Percentiles rank a stretch among this genome's conserved stretches.
Evolutionary conservation across 2,113 vertebrate species (phyloP).

Genomic region (Nanorana parkeri): DNA sequence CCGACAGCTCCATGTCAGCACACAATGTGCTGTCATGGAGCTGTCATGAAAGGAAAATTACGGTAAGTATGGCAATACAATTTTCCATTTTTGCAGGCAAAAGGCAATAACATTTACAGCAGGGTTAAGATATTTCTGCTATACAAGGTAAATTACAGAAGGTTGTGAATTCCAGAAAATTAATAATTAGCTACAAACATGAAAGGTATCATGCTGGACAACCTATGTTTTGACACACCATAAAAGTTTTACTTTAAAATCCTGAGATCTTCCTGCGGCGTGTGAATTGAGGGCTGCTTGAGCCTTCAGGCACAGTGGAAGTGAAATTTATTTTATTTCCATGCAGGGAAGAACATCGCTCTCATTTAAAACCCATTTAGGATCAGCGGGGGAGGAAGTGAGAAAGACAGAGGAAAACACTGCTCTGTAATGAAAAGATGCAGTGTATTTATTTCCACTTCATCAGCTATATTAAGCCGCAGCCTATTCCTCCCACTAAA

Average conservation of each 20-base stretch:
- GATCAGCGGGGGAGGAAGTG: constrained; percentile 57
- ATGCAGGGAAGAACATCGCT: constrained; percentile 57
- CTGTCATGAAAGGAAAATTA: too few species aligned
- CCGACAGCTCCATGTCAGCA: too few species aligned
- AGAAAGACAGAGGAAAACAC: constrained; percentile 54
- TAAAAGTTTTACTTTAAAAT: constrained; percentile 52
- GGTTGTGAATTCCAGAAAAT: background rate
- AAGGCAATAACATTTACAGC: too few species aligned
- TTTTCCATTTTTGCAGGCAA: too few species aligned
- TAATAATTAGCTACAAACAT: constrained; percentile 31
- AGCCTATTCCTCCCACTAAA: constrained; percentile 24
- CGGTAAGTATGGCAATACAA: too few species aligned
- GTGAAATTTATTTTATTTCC: constrained; percentile 58
- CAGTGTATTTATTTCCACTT: constrained; percentile 57
- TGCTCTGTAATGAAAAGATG: constrained; percentile 57
- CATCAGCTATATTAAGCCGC: constrained; percentile 52
- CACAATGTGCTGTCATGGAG: too few species aligned
- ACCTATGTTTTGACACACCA: constrained; percentile 38
- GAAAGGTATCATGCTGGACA: constrained; percentile 17
- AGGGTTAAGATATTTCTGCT: too few species aligned
- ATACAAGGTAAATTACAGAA: too few species aligned
- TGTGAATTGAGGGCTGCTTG: constrained; percentile 54
- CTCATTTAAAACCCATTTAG: constrained; percentile 59
- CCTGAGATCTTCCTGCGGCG: constrained; percentile 51
- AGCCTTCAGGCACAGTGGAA: constrained; percentile 49